Conservation (phyloP, 2,888 invertebrate genomes). For the Melitaea athalia region DNA sequence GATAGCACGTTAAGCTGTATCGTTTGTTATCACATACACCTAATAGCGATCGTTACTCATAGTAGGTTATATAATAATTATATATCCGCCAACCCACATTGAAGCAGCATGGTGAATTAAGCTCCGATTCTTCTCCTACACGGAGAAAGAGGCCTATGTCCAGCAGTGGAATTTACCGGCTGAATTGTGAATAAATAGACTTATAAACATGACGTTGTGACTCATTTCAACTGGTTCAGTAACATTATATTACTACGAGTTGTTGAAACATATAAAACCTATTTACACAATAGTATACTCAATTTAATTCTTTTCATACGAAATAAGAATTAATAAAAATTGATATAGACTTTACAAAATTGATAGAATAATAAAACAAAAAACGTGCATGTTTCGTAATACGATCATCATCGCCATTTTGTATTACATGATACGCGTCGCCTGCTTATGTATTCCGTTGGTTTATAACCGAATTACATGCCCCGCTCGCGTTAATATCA, state of each 20-base stretch:
- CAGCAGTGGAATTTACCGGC: too few species aligned
- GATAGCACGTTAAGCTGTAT: too few species aligned
- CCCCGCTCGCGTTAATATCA: constrained; percentile 19
- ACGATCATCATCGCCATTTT: constrained; percentile 30
- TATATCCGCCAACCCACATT: too few species aligned
- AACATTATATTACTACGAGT: not conserved
- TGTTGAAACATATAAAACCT: not conserved
- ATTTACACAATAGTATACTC: constrained; percentile 1
- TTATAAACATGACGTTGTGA: too few species aligned
- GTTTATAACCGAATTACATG: constrained; percentile 17
- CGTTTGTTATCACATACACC: too few species aligned
- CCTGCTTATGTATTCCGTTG: constrained; percentile 6
- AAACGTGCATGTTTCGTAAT: constrained; percentile 33
- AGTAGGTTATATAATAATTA: too few species aligned
- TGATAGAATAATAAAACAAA: constrained; percentile 39
- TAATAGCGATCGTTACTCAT: too few species aligned
- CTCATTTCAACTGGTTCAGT: too few species aligned
- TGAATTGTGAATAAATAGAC: too few species aligned
- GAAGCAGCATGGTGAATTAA: too few species aligned
- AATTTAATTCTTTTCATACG: constrained; percentile 31
- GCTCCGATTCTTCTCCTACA: too few species aligned
- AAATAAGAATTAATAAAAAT: constrained; percentile 34
- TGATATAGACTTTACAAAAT: constrained; percentile 38
- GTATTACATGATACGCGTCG: constrained; percentile 22
- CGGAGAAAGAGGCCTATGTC: too few species aligned